Percentiles rank a stretch among this genome's conserved stretches.
These are phyloP conservation scores for Cryptocheilus praepositus DNA, from an alignment of 2,888 invertebrate genomes.

Conservation along the genomic window DNA sequence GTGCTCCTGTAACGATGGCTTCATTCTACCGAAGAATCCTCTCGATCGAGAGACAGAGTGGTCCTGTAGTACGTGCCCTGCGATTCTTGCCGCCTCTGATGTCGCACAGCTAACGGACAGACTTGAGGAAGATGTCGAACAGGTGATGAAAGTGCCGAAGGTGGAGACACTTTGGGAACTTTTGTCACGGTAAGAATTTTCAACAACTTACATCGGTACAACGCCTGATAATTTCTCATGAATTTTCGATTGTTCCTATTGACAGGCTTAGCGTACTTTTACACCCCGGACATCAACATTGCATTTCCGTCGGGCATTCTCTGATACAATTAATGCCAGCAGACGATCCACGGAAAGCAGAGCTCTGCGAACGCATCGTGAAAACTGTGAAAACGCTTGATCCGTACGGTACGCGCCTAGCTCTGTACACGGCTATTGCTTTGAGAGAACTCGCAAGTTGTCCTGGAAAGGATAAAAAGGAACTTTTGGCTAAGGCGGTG, in stretches of 20 bases:
- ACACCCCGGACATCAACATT: slow-evolving; percentile 90
- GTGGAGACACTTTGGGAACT: slow-evolving; percentile 82
- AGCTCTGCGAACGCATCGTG: slow-evolving; percentile 82
- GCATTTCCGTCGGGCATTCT: slow-evolving; percentile 88
- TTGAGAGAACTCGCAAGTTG: slow-evolving; percentile 80
- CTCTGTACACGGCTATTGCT: slow-evolving; percentile 86
- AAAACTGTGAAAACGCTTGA: slow-evolving; percentile 81
- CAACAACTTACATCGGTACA: no score
- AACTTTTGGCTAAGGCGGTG: slow-evolving; percentile 65
- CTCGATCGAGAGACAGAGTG: slow-evolving; percentile 84
- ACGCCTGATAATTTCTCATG: background rate
- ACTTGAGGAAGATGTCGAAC: slow-evolving; percentile 87
- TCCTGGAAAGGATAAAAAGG: slow-evolving; percentile 56
- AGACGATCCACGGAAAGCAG: slow-evolving; percentile 80
- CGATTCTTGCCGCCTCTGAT: slow-evolving; percentile 81
- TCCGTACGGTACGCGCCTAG: slow-evolving; percentile 84
- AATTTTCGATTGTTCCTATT: background rate
- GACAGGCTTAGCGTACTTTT: slow-evolving; percentile 76
- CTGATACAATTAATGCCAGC: slow-evolving; percentile 83
- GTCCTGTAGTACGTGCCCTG: slow-evolving; percentile 84
- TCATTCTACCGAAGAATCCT: slow-evolving; percentile 84
- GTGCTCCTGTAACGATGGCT: slow-evolving; percentile 81
- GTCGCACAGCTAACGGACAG: slow-evolving; percentile 82
- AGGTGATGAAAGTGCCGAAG: slow-evolving; percentile 78
- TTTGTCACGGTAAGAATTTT: slow-evolving; percentile 77